Percentiles rank a stretch among this genome's conserved stretches.
Conservation (phyloP, 1,140 invertebrate species). For the Eumaeus atala region DNA sequence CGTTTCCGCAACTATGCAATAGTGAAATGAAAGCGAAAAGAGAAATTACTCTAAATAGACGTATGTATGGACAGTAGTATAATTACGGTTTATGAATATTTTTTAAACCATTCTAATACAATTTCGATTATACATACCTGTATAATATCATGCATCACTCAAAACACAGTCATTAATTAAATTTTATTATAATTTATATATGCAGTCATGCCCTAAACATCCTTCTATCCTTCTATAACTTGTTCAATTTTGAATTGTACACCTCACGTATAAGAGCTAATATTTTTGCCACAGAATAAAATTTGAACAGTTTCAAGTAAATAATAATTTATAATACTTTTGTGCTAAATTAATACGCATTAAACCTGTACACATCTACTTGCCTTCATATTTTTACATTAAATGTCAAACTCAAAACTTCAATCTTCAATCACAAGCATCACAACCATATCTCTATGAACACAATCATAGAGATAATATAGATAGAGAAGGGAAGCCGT, state of each 20-base stretch:
- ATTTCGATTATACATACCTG: conserved; percentile 1
- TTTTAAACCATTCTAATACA: not conserved
- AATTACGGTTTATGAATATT: too few relatives aligned
- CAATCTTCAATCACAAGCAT: conserved; percentile 3
- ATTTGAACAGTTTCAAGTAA: too few relatives aligned
- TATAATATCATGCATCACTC: not conserved
- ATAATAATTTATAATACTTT: not conserved
- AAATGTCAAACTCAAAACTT: too few relatives aligned
- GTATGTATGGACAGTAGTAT: too few relatives aligned
- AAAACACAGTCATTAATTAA: conserved; percentile 1
- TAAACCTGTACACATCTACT: not conserved
- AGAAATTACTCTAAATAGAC: not conserved
- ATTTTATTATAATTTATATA: not conserved
- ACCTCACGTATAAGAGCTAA: too few relatives aligned
- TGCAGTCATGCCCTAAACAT: not conserved
- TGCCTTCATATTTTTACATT: not conserved
- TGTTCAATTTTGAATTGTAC: too few relatives aligned
- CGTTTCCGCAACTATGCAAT: conserved; percentile 9
- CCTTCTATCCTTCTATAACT: too few relatives aligned
- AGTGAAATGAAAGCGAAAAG: conserved; percentile 9
- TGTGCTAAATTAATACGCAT: conserved; percentile 5
- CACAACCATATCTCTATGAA: too few relatives aligned
- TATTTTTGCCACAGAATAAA: too few relatives aligned
- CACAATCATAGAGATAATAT: too few relatives aligned
- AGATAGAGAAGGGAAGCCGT: too few relatives aligned